phyloP scores from a whole-genome alignment of 1,140 invertebrate species.

The Scaptomyza hsui region DNA sequence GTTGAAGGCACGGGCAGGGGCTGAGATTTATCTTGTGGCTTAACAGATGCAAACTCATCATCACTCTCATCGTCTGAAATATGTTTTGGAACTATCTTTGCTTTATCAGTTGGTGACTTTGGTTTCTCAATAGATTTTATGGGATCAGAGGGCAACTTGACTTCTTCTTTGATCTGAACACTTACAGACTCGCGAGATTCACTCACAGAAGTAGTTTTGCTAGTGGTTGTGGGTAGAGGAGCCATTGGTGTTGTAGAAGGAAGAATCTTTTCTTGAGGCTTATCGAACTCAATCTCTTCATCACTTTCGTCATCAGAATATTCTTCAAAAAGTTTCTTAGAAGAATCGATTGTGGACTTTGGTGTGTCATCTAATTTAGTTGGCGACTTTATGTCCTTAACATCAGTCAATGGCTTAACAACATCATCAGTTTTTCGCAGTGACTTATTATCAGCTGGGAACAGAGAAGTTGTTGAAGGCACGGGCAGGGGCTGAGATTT shows the following conservation, averaged over 20 bases:
- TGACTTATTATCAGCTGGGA: slow-evolving; percentile 11
- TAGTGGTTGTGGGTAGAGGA: background rate
- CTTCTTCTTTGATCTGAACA: background rate
- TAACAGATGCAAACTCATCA: slow-evolving; percentile 13
- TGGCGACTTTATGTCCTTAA: background rate
- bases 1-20: background rate
- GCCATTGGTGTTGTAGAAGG: background rate
- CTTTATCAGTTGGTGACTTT: slow-evolving; percentile 15
- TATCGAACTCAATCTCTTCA: slow-evolving; percentile 22
- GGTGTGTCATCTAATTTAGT: slow-evolving; percentile 24
- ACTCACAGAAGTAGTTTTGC: background rate
- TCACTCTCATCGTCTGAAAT: slow-evolving; percentile 44
- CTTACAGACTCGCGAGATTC: background rate
- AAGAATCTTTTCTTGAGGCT: slow-evolving; percentile 9
- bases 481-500: slow-evolving; percentile 3
- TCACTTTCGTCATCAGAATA: slow-evolving; percentile 38
- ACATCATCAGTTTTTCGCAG: background rate
- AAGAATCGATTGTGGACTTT: slow-evolving; percentile 20
- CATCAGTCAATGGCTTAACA: background rate
- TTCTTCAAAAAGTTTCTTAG: slow-evolving; percentile 2
- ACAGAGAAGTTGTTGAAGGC: background rate
- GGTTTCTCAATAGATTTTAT: slow-evolving; percentile 18
- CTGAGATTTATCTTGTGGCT: slow-evolving; percentile 2
- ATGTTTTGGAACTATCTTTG: slow-evolving; percentile 6
- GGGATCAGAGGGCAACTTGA: background rate